A percentile compares a stretch with the other conserved stretches of the same genome.
phyloP scores from a whole-genome alignment of 1,140 invertebrate genomes.

The Pissodes strobi region DNA sequence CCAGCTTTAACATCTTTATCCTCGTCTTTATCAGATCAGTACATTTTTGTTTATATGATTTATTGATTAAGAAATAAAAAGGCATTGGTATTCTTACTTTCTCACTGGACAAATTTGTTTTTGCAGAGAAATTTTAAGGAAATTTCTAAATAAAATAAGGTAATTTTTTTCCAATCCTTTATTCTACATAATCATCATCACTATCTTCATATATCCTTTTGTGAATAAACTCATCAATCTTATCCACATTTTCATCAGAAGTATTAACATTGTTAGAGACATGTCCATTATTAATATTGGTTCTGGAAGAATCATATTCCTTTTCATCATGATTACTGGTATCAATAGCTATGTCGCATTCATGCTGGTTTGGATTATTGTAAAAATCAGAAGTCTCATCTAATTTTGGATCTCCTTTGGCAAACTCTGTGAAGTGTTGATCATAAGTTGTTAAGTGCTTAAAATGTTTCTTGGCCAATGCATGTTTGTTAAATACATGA shows the following conservation, averaged over 20 bases:
- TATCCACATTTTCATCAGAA: not conserved
- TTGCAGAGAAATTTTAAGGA: too few relatives aligned
- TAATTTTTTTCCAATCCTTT: too few relatives aligned
- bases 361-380: conserved; percentile 18
- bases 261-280: not conserved
- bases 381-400: conserved; percentile 37
- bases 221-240: not conserved
- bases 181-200: not conserved
- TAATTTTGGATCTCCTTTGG: conserved; percentile 29
- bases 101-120: too few relatives aligned
- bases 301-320: not conserved
- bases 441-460: conserved; percentile 31
- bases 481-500: conserved; percentile 51
- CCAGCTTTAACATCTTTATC: too few relatives aligned
- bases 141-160: too few relatives aligned
- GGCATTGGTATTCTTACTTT: too few relatives aligned
- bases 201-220: not conserved
- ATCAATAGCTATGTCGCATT: conserved; percentile 24
- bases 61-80: too few relatives aligned
- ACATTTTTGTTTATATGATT: too few relatives aligned
- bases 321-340: not conserved
- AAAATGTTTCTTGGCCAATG: conserved; percentile 48
- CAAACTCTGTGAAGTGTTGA: conserved; percentile 29
- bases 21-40: too few relatives aligned
- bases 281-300: too few relatives aligned